Evolutionary conservation across 2,797 vertebrate genomes (phyloP).

Genomic region (Sebastolobus altivelis): DNA sequence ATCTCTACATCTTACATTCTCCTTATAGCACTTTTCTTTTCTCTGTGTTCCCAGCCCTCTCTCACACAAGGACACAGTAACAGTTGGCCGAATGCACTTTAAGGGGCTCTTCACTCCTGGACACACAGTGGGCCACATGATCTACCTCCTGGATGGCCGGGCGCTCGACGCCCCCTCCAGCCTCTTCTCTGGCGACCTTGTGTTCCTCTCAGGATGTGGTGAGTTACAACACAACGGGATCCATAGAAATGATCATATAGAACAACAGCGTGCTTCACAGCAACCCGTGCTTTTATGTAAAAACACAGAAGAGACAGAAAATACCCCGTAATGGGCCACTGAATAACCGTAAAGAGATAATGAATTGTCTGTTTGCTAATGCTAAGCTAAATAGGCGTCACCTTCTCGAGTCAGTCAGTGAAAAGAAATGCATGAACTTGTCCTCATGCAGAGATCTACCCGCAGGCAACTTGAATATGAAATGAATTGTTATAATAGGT

Average conservation of each 20-base stretch:
- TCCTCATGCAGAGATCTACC: not conserved
- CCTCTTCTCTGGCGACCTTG: conserved; percentile 97
- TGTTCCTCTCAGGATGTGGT: conserved; percentile 98
- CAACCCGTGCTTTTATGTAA: not conserved
- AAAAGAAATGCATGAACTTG: not conserved
- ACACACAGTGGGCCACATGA: conserved; percentile 96
- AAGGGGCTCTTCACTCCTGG: conserved; percentile 93
- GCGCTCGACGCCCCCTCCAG: conserved; percentile 88
- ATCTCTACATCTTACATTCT: not conserved
- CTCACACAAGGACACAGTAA: conserved; percentile 89
- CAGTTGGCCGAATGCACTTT: conserved; percentile 90
- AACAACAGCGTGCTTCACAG: not conserved
- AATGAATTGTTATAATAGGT: not conserved
- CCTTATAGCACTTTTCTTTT: not conserved
- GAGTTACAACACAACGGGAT: conserved; percentile 56
- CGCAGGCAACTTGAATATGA: not conserved
- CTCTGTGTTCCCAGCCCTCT: conserved; percentile 85
- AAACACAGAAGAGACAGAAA: not conserved
- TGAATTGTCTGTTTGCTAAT: not conserved
- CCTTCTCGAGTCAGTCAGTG: not conserved
- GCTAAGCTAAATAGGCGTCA: not conserved
- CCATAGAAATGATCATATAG: not conserved
- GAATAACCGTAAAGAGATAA: not conserved
- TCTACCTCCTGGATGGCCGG: conserved; percentile 92
- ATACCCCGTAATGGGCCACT: not conserved